Evolutionary conservation across 1,140 invertebrate species (phyloP).

Genomic region (Planococcus citri): DNA sequence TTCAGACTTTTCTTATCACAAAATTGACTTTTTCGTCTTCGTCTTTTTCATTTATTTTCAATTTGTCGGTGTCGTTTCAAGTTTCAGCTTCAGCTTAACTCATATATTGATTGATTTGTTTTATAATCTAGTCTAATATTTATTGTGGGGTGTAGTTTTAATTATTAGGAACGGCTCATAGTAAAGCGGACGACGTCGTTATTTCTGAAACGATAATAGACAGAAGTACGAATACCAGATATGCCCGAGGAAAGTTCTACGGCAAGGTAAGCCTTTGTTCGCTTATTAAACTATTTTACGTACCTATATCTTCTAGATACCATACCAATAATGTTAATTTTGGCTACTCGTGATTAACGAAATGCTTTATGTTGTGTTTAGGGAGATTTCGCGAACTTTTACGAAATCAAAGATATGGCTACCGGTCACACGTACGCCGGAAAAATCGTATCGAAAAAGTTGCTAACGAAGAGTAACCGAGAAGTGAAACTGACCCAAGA

Average conservation of each 20-base stretch:
- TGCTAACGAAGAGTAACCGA: slow-evolving; percentile 82
- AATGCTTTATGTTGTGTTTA: too few relatives aligned
- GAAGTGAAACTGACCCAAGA: slow-evolving; percentile 93
- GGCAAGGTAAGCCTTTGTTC: slow-evolving; percentile 51
- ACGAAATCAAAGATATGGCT: slow-evolving; percentile 75
- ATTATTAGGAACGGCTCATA: neutral
- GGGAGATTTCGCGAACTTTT: slow-evolving; percentile 99
- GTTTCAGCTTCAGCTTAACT: too few relatives aligned
- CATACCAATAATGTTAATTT: too few relatives aligned
- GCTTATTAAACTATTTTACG: too few relatives aligned
- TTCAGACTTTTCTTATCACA: too few relatives aligned
- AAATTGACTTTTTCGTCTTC: too few relatives aligned
- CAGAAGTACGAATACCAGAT: slow-evolving; percentile 54
- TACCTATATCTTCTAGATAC: neutral
- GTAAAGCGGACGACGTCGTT: slow-evolving; percentile 23
- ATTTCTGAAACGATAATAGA: slow-evolving; percentile 77
- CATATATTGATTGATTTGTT: neutral
- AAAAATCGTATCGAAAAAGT: slow-evolving; percentile 89
- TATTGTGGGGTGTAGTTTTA: neutral
- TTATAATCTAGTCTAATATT: neutral
- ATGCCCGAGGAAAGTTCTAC: slow-evolving; percentile 71
- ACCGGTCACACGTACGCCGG: slow-evolving; percentile 76
- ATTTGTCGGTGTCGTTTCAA: too few relatives aligned
- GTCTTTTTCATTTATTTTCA: too few relatives aligned
- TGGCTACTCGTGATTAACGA: too few relatives aligned